These are phyloP conservation scores for Eptatretus atami DNA, from an alignment of 2,797 vertebrate genomes.

Conservation along the genomic window DNA sequence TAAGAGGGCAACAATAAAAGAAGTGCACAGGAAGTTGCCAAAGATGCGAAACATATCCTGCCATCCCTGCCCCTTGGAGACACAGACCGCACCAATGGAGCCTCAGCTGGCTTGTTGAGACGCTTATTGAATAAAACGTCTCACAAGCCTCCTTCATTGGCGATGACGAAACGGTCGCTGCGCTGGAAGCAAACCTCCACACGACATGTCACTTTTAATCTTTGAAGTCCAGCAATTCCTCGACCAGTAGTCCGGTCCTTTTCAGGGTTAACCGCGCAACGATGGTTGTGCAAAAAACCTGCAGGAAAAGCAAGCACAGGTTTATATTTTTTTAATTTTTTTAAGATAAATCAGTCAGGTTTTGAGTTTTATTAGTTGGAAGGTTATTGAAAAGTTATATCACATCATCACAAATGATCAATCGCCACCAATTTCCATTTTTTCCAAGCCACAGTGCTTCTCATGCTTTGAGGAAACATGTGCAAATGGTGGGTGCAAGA, in stretches of 20 bases:
- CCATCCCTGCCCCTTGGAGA: constrained; percentile 5
- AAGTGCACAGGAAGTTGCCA: neutral
- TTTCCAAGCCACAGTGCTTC: too few relatives aligned
- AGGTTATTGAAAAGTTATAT: too few relatives aligned
- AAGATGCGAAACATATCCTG: too few relatives aligned
- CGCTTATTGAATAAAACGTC: constrained; percentile 96
- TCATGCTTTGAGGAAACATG: too few relatives aligned
- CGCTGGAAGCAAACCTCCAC: constrained; percentile 75
- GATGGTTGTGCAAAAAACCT: constrained; percentile 96
- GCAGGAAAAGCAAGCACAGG: neutral
- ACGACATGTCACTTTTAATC: constrained; percentile 93
- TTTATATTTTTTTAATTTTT: too few relatives aligned
- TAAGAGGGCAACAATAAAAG: constrained; percentile 1
- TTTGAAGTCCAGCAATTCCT: constrained; percentile 85
- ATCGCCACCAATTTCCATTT: too few relatives aligned
- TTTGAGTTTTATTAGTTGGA: too few relatives aligned
- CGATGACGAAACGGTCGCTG: constrained; percentile 92
- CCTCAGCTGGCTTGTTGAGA: constrained; percentile 92
- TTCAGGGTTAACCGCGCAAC: constrained; percentile 97
- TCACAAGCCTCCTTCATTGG: constrained; percentile 98
- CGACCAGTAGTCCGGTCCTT: constrained; percentile 98
- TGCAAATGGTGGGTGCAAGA: too few relatives aligned
- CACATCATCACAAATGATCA: too few relatives aligned
- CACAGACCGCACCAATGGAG: constrained; percentile 50
- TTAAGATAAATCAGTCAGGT: too few relatives aligned